phyloP scores from a whole-genome alignment of 2,113 vertebrate genomes.

The Toxotes chatareus region DNA sequence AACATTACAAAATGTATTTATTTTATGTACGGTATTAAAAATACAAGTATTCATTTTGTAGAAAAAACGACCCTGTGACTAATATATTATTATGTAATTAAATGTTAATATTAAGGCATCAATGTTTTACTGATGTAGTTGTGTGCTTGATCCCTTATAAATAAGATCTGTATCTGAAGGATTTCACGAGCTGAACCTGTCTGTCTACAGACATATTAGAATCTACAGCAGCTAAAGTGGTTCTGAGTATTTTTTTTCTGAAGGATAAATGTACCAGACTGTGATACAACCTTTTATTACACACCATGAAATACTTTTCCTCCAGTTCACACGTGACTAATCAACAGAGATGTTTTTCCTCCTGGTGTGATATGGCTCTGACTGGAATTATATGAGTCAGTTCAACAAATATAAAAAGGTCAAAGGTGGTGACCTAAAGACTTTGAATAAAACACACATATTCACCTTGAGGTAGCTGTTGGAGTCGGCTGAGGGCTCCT shows the following conservation, averaged over 20 bases:
- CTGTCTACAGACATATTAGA: too few relatives aligned
- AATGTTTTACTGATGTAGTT: too few relatives aligned
- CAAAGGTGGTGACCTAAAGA: background rate
- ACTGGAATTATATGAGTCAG: background rate
- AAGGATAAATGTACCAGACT: background rate
- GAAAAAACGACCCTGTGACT: too few relatives aligned
- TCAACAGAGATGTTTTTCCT: background rate
- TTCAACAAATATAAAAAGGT: background rate
- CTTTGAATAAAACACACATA: background rate
- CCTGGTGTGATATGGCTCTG: background rate
- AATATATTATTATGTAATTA: too few relatives aligned
- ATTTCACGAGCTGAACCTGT: too few relatives aligned
- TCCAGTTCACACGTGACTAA: slow-evolving; percentile 1
- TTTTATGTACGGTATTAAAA: too few relatives aligned
- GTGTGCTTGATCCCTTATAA: too few relatives aligned
- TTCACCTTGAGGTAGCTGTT: slow-evolving; percentile 90
- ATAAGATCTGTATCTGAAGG: too few relatives aligned
- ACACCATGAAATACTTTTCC: background rate
- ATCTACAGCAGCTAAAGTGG: background rate
- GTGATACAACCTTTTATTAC: background rate
- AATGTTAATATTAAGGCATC: too few relatives aligned
- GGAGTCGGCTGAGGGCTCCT: slow-evolving; percentile 90
- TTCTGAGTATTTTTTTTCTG: background rate
- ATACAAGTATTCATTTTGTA: too few relatives aligned
- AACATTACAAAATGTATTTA: background rate